These are phyloP conservation scores for Pyxicephalus adspersus DNA, from an alignment of 2,113 vertebrate genomes.

Conservation along the genomic window DNA sequence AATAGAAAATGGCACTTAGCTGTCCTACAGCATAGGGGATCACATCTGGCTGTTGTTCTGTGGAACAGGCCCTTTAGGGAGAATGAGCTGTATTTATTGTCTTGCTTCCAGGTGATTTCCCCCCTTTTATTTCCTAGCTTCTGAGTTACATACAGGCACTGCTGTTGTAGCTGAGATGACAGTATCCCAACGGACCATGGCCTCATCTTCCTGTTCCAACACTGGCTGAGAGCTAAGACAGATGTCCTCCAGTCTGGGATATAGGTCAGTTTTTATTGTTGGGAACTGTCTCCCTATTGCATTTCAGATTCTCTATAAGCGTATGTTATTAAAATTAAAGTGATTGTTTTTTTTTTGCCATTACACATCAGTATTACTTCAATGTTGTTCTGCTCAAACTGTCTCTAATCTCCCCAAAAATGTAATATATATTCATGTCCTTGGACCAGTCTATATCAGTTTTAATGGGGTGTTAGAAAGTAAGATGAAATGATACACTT, in stretches of 20 bases:
- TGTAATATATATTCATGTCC: too few relatives aligned
- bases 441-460: too few relatives aligned
- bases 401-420: too few relatives aligned
- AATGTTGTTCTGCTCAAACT: too few relatives aligned
- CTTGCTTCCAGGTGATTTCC: conserved; percentile 26
- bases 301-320: too few relatives aligned
- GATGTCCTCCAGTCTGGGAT: conserved; percentile 28
- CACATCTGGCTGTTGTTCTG: conserved; percentile 49
- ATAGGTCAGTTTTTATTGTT: not conserved
- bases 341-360: too few relatives aligned
- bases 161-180: conserved; percentile 14
- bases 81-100: conserved; percentile 10
- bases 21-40: not conserved
- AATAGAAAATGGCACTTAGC: too few relatives aligned
- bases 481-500: too few relatives aligned
- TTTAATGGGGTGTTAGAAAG: too few relatives aligned
- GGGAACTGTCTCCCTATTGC: too few relatives aligned
- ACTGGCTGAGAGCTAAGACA: conserved; percentile 27
- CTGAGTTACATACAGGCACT: conserved; percentile 29
- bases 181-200: conserved; percentile 30
- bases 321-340: too few relatives aligned
- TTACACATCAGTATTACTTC: too few relatives aligned
- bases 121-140: conserved; percentile 22
- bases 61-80: conserved; percentile 25
- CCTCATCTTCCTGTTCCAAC: conserved; percentile 41